Evolutionary conservation across 2,888 invertebrate species (phyloP).

Genomic region (Noctua pronuba): DNA sequence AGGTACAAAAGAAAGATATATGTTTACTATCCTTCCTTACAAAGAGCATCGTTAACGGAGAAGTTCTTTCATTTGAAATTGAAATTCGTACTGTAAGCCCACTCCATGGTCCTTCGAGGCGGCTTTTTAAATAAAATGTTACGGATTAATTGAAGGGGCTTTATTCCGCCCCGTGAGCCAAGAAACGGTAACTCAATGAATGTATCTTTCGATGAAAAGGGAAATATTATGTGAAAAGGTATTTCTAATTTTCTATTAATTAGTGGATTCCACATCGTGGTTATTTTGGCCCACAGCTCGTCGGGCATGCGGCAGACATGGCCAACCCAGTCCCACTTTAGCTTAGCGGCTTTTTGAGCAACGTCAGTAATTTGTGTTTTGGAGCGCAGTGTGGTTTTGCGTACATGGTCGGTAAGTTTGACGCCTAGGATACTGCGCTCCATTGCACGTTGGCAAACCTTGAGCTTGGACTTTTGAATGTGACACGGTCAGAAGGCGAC

Average conservation of each 20-base stretch:
- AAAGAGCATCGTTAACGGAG: constrained; percentile 63
- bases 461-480: too few relatives aligned
- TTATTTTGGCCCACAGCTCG: too few relatives aligned
- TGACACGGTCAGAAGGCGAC: too few relatives aligned
- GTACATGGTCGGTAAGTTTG: too few relatives aligned
- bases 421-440: too few relatives aligned
- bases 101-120: constrained; percentile 49
- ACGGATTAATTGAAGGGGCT: constrained; percentile 61
- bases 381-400: too few relatives aligned
- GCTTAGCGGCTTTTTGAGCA: too few relatives aligned
- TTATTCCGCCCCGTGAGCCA: constrained; percentile 3
- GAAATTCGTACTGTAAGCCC: constrained; percentile 67
- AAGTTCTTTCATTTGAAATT: constrained; percentile 68
- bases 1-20: background rate
- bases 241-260: background rate
- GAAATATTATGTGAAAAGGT: background rate
- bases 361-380: too few relatives aligned
- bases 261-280: too few relatives aligned
- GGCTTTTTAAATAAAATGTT: constrained; percentile 53
- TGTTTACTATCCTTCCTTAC: constrained; percentile 8
- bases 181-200: background rate
- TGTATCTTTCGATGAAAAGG: background rate
- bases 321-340: too few relatives aligned
- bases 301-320: too few relatives aligned
- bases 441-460: too few relatives aligned